These are phyloP conservation scores for Athalia cordata DNA, from an alignment of 2,888 invertebrate species.

Conservation along the genomic window DNA sequence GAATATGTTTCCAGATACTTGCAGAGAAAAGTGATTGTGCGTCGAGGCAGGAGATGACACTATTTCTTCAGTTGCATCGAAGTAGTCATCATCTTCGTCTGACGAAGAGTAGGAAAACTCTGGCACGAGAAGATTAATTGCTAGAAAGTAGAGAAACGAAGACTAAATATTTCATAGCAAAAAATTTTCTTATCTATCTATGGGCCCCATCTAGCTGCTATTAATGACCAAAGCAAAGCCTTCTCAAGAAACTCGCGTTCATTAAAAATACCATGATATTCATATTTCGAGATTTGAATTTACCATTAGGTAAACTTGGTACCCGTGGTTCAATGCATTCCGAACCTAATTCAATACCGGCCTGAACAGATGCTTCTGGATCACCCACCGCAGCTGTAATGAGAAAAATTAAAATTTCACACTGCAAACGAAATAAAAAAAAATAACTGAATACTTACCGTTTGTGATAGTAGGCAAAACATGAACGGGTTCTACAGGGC, in stretches of 20 bases:
- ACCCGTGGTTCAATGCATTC: conserved; percentile 77
- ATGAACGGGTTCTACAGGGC: conserved; percentile 74
- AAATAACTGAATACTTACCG: conserved; percentile 57
- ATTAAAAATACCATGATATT: background rate
- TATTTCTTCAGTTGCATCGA: conserved; percentile 88
- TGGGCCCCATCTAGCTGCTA: conserved; percentile 11
- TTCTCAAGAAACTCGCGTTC: background rate
- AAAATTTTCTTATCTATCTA: conserved; percentile 16
- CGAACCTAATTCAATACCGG: conserved; percentile 80
- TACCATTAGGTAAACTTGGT: conserved; percentile 63
- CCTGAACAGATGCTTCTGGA: conserved; percentile 73
- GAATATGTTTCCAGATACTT: conserved; percentile 53
- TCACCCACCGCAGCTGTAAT: conserved; percentile 62
- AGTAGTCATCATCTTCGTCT: conserved; percentile 96
- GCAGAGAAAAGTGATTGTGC: conserved; percentile 62
- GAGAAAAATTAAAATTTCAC: conserved; percentile 11
- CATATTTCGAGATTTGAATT: conserved; percentile 5
- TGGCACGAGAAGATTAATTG: conserved; percentile 84
- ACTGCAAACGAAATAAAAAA: conserved; percentile 11
- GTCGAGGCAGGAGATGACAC: conserved; percentile 63
- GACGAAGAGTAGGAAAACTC: conserved; percentile 98
- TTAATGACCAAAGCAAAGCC: background rate
- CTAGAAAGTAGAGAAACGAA: conserved; percentile 57
- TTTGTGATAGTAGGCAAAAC: conserved; percentile 65
- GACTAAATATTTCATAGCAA: background rate